Conservation (phyloP, 2,888 invertebrate species). For the Agonopterix alstromeriana region DNA sequence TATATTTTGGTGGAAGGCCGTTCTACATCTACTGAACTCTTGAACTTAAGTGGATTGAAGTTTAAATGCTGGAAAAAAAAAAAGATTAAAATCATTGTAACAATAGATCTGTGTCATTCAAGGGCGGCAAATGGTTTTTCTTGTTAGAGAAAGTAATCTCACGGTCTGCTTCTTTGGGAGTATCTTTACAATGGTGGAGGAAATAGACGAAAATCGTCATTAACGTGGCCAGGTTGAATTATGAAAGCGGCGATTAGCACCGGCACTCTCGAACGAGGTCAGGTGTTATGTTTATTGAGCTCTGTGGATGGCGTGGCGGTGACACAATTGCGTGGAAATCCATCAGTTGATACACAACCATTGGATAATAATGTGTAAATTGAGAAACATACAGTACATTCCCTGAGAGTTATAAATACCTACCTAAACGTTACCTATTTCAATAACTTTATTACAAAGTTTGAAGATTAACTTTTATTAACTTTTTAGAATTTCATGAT, state of each 20-base stretch:
- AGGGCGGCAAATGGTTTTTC: not conserved
- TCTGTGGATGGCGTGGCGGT: slow-evolving; percentile 15
- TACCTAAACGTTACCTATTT: no score
- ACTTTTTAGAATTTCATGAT: no score
- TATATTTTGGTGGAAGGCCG: slow-evolving; percentile 97
- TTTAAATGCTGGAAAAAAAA: slow-evolving; percentile 77
- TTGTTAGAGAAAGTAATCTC: slow-evolving; percentile 26
- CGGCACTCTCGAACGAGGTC: slow-evolving; percentile 21
- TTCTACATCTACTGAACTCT: slow-evolving; percentile 92
- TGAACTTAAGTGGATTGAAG: slow-evolving; percentile 88
- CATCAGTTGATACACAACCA: no score
- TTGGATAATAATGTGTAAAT: no score
- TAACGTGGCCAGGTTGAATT: slow-evolving; percentile 14
- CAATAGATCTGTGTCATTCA: not conserved
- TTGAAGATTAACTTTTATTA: no score
- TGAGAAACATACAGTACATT: no score
- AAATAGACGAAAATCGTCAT: slow-evolving; percentile 19
- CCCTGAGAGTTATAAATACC: no score
- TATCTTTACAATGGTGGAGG: slow-evolving; percentile 17
- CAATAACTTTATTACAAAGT: no score
- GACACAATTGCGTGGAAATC: no score
- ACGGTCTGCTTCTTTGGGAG: slow-evolving; percentile 28
- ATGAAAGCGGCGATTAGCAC: slow-evolving; percentile 25
- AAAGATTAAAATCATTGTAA: not conserved
- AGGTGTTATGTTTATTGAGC: slow-evolving; percentile 18